A percentile compares a stretch with the other conserved stretches of the same genome.
Evolutionary conservation across 2,797 vertebrate species (phyloP).

Genomic region (Parotocinclus haroldoi): DNA sequence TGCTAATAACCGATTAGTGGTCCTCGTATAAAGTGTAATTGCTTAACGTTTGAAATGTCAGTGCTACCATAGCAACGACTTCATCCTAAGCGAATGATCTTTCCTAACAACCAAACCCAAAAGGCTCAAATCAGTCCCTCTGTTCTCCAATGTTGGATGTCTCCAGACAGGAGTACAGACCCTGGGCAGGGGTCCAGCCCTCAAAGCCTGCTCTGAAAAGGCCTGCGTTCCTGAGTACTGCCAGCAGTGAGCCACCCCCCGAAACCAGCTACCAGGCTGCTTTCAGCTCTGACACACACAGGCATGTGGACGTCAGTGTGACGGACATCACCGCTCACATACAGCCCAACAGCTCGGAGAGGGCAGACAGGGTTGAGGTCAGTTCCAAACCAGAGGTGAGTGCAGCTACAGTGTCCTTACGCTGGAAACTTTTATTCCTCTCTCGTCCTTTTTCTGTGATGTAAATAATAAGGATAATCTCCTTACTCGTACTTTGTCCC

Average conservation of each 20-base stretch:
- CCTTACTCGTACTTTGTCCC: no score
- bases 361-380: conserved; percentile 61
- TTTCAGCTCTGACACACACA: conserved; percentile 73
- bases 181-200: conserved; percentile 82
- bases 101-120: no score
- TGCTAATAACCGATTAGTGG: no score
- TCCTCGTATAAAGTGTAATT: no score
- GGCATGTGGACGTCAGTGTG: conserved; percentile 46
- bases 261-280: conserved; percentile 85
- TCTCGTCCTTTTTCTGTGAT: no score
- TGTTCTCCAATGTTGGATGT: not conserved
- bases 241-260: conserved; percentile 62
- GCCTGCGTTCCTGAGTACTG: conserved; percentile 70
- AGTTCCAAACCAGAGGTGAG: conserved; percentile 41
- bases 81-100: no score
- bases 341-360: conserved; percentile 56
- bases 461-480: no score
- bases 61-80: no score
- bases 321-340: conserved; percentile 35
- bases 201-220: conserved; percentile 76
- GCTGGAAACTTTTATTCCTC: no score
- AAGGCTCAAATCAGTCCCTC: no score
- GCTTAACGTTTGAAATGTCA: no score
- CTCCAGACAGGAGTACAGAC: conserved; percentile 83
- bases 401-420: not conserved